phyloP scores from a whole-genome alignment of 2,797 vertebrate species.

The Cynopterus sphinx region DNA sequence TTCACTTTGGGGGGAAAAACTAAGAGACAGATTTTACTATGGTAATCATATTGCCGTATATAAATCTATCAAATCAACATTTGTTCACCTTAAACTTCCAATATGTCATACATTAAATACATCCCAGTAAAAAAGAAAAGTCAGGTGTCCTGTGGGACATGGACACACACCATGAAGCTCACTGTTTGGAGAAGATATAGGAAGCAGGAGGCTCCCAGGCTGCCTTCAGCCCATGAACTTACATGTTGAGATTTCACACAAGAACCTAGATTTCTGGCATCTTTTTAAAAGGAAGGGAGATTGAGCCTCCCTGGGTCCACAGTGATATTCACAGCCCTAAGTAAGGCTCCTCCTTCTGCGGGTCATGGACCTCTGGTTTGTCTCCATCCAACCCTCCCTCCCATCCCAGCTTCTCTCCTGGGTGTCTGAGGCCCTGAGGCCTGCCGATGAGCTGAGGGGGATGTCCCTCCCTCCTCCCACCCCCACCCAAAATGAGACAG shows the following conservation, averaged over 20 bases:
- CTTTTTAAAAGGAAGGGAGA: neutral
- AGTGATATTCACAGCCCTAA: neutral
- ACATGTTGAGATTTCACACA: neutral
- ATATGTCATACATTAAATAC: neutral
- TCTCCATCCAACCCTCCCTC: neutral
- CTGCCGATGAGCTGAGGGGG: neutral
- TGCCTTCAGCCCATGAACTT: neutral
- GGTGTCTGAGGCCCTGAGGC: neutral
- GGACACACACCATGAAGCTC: fast-evolving
- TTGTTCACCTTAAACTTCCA: neutral
- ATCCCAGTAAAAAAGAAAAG: neutral
- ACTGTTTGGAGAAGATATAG: neutral
- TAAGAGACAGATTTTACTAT: too few species aligned
- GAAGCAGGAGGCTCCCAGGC: neutral
- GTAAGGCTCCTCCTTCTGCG: fast-evolving
- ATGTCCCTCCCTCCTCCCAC: neutral
- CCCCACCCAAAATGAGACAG: neutral
- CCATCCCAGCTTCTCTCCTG: neutral
- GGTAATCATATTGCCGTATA: neutral
- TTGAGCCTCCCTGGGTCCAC: fast-evolving
- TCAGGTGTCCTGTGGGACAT: neutral
- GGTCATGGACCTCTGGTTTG: neutral
- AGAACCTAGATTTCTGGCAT: neutral
- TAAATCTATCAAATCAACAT: neutral
- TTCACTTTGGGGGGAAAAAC: neutral